Evolutionary conservation across 2,113 vertebrate genomes (phyloP), one percentile per base, ranked within the genome.

Genomic region (Eulemur rufifrons): DNA sequence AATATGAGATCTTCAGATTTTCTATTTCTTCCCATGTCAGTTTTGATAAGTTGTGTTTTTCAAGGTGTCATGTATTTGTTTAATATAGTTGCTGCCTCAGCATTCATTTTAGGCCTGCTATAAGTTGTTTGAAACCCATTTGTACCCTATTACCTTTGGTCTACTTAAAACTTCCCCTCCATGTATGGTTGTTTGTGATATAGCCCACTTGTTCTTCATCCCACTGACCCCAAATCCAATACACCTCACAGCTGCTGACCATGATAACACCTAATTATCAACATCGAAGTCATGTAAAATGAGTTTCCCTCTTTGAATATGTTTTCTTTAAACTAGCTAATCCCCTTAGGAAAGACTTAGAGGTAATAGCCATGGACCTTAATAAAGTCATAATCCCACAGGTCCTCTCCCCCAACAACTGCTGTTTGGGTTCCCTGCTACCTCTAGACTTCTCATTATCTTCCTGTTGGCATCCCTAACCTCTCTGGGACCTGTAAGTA

Each of bases 21-120:
- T 89, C 68, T 93, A 25, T 84, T 95, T 96, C 77, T 95, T 92
- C n/a, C 61, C 74, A 13, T 89, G 86, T 91, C 78, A 93, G 21
- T 97, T 93, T 93, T 97, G 45, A 13, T 85, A 56, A 91, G 18
- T 68, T 69, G 13, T 80, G 9, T 50, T 93, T 91, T 91, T 42
- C 3, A 77, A 89, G 37, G 15, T 29, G 12, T 78, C 50, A 86
- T 21, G 45, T 59, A 63, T 39, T 71, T 59, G 8, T 87, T 39
- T 80, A 86, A 80, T 71, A 50, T 21, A 39, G 18, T 80, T 71
- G 52, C 17, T 76, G 61, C 6, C 17, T 59, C 15, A 34, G 78
- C 32, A 47, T 71, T 18, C 23, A 71, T 47, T 61, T 77, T 34
- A 76, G 18, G n/a, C 27, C 45, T 32, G 29, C 42, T 29, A 5